These are phyloP conservation scores for Cuniculus paca DNA, from an alignment of 2,797 vertebrate species.

Conservation along the genomic window DNA sequence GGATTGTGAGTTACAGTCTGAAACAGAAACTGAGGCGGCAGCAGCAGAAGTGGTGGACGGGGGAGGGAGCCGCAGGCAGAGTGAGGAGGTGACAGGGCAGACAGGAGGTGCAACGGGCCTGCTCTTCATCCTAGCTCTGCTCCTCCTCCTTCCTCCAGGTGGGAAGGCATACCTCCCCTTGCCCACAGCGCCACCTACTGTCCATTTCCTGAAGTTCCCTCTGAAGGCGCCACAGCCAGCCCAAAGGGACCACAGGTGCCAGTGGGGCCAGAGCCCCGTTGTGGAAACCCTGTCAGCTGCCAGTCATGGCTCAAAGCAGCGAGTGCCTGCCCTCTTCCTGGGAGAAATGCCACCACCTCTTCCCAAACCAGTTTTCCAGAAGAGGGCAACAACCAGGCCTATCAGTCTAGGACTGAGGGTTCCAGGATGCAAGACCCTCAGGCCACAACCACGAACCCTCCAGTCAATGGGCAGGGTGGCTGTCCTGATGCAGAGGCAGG, in stretches of 20 bases:
- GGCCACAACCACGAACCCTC: no score
- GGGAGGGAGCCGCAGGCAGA: neutral
- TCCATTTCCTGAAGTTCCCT: neutral
- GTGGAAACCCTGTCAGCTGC: neutral
- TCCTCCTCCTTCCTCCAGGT: neutral
- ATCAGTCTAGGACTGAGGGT: neutral
- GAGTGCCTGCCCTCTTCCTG: neutral
- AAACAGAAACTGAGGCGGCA: neutral
- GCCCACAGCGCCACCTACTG: constrained; percentile 86
- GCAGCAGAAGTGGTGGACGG: neutral
- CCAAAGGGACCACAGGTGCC: neutral
- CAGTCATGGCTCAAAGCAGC: neutral
- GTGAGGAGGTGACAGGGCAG: neutral
- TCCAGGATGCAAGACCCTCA: neutral
- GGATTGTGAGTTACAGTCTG: neutral
- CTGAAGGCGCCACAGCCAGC: neutral
- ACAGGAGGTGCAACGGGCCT: neutral
- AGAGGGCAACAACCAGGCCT: neutral
- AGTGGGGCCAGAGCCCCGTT: neutral
- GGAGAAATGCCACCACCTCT: neutral
- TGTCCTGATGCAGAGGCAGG: constrained; percentile 58
- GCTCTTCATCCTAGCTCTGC: neutral
- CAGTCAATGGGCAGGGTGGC: neutral
- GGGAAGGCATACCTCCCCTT: neutral
- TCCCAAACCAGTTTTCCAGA: neutral